Evolutionary conservation across 2,113 vertebrate species (phyloP).

Genomic region (Catagonus wagneri): DNA sequence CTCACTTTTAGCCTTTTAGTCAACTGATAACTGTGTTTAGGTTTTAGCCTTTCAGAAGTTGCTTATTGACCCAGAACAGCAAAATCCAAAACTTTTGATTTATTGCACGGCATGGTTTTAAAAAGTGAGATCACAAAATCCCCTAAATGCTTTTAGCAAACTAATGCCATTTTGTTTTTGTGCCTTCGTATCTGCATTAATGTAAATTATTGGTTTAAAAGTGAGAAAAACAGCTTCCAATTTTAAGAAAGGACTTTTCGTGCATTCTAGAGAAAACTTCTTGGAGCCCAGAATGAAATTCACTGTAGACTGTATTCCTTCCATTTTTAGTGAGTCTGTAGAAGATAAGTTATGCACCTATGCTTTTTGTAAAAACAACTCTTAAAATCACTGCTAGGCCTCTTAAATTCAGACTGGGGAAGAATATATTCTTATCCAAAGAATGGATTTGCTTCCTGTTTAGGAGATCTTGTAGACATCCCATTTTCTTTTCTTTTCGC

Average conservation of each 20-base stretch:
- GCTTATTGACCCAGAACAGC: not conserved
- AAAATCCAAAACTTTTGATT: constrained; percentile 6
- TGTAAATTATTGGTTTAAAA: constrained; percentile 47
- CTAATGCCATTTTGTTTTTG: not conserved
- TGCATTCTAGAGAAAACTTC: not conserved
- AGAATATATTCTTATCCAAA: constrained; percentile 13
- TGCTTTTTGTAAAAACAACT: constrained; percentile 24
- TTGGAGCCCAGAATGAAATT: not conserved
- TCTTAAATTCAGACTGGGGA: constrained; percentile 42
- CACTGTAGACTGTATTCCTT: not conserved
- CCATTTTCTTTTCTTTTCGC: constrained; percentile 3
- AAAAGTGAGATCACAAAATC: not conserved
- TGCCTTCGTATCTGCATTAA: not conserved
- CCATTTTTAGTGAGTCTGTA: not conserved
- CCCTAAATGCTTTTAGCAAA: constrained; percentile 24
- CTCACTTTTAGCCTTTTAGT: not conserved
- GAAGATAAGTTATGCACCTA: not conserved
- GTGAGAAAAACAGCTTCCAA: not conserved
- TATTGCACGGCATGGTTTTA: not conserved
- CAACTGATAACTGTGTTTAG: not conserved
- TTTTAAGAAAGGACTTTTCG: constrained; percentile 13
- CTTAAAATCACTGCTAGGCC: not conserved
- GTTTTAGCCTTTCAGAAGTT: constrained; percentile 34
- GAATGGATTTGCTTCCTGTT: constrained; percentile 31
- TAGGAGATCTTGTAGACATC: not conserved